Conservation (phyloP, 64 coral and sea anemone genomes). For the Pachyseris speciosa region DNA sequence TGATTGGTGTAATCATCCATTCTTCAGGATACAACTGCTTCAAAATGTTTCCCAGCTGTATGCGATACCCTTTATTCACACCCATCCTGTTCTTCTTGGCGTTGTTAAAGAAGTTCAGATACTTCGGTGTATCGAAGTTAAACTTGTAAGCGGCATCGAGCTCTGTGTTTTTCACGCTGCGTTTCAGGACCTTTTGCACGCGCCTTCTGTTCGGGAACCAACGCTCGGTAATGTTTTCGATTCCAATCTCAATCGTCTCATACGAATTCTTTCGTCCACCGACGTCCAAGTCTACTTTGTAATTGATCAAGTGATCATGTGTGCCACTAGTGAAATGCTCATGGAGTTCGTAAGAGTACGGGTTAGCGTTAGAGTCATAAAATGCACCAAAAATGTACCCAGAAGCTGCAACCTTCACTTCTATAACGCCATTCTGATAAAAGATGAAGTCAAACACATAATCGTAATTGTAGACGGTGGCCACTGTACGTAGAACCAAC, state of each 20-base stretch:
- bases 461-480: conserved; percentile 54
- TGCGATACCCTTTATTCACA: conserved; percentile 59
- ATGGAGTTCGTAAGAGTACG: conserved; percentile 42
- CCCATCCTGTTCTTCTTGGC: conserved; percentile 51
- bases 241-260: conserved; percentile 67
- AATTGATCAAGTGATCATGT: conserved; percentile 66
- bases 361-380: neutral
- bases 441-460: conserved; percentile 65
- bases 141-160: conserved; percentile 62
- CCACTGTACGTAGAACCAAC: conserved; percentile 44
- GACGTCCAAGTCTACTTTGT: conserved; percentile 69
- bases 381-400: conserved; percentile 45
- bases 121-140: conserved; percentile 67
- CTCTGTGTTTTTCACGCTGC: conserved; percentile 46
- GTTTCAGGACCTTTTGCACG: conserved; percentile 57
- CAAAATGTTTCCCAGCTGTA: conserved; percentile 33
- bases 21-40: conserved; percentile 77
- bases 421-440: conserved; percentile 64
- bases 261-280: conserved; percentile 54
- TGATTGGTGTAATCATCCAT: conserved; percentile 52
- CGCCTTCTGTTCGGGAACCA: conserved; percentile 37
- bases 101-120: conserved; percentile 67
- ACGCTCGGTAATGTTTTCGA: conserved; percentile 54
- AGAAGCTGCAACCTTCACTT: conserved; percentile 45
- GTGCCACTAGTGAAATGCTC: conserved; percentile 50